Base-by-base conservation (phyloP, 2,888 invertebrate genomes). In the Pinctada fucata region DNA sequence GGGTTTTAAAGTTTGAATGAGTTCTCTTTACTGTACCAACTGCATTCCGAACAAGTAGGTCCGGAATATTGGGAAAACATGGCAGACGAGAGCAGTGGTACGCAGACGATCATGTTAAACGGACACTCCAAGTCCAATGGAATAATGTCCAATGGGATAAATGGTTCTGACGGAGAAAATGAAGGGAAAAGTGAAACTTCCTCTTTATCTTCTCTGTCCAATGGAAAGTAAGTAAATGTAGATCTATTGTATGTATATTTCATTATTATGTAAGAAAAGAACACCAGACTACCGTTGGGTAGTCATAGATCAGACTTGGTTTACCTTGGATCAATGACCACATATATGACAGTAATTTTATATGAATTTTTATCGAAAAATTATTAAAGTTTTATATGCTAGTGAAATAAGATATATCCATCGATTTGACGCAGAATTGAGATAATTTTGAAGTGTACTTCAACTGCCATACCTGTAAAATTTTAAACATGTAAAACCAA, bases 161-260 rank as follows among this genome's bases (percentile, higher is more conserved):
- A 31, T n/a, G 31, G 58, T 16, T 75, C 75, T 16, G 75, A 75
- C 48, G 58, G 58, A 58, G 69, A 51, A 49, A 75, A 51, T 2
- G 68, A 75, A 48, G 67, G 58, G 51, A 52, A 58, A 16, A 75
- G 75, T 47, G 75, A 75, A 49, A 63, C 52, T 47, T 75, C 75
- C 1, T 58, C 75, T 47, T 69, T 50, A 10, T 31, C 67, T 2
- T 75, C 75, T 2, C 1, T 31, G 31, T 75, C 75, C 31, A 75
- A 66, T 16, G 50, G 47, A 51, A 75, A 67, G 51, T 52, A 67
- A 49, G 51, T 49, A 6, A 3, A 69, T 47, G 48, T 58, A 10
- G n/a, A 58, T 58, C 10, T 13, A 58, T 58, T 58, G 8, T 58
- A n/a, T 58, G 58, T 58, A 58, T 58, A 58, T 31, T 31, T 31